Base-by-base conservation (phyloP, 1,140 invertebrate species). In the Homalodisca vitripennis region DNA sequence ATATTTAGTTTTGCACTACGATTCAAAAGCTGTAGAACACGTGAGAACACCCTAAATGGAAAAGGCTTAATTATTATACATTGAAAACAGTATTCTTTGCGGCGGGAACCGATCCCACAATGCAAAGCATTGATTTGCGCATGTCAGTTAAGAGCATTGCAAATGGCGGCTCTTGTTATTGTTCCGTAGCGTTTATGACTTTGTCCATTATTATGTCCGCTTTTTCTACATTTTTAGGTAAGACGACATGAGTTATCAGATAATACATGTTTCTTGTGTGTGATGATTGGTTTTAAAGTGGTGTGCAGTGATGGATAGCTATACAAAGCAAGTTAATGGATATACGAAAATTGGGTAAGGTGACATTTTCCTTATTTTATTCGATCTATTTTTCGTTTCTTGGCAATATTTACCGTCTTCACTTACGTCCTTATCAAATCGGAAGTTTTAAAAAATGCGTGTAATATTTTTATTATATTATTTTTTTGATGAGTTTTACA, bases 161-260 rank as follows among this genome's bases (percentile, higher is more conserved):
- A 89, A 88, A 89, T 89, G 87, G 87, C 87, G 86, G 84, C 85
- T 82, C 84, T 87, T 88, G 86, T 88, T 89, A 88, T 88, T 88
- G 86, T 88, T 86, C 84, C 82, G 86, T 86, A 85, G 84, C 80
- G 80, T 82, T 79, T 78, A 78, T 79, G 76, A 83, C 79, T 81
- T 78, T 78, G 78, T 79, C 78, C 76, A 78, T 80, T 81, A 80
- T 67, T 67, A 79, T 81, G 79, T 76, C 77, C 75, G 77, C 77
- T 79, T 79, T 79, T 78, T 78, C 78, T 77, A 77, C 78, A 78
- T 78, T 78, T 68, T 64, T 71, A 71, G 64, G 68, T 60, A 69
- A 69, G 72, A 74, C 71, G 46, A 67, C 65, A 30, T 67, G 65
- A 48, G 65, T 67, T 53, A 67, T 67, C 48, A 48, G 29, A 53